Evolutionary conservation across 2,888 invertebrate species (phyloP), one percentile per base, ranked within the genome.

Genomic region (Clostera curtula): DNA sequence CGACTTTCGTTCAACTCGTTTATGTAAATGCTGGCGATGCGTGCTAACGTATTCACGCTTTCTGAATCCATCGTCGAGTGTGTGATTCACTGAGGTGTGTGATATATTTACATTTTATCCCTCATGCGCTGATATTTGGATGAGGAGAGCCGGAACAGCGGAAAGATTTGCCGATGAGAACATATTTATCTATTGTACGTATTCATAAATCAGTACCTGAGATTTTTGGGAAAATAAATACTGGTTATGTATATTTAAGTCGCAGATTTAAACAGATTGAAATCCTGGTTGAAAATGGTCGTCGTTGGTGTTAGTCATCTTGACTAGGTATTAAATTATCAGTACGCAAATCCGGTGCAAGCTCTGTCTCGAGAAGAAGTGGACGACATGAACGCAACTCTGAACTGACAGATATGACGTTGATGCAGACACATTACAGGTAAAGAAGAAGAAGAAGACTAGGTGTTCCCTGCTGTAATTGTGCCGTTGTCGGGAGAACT

Each of bases 371-470:
- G n/a, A n/a, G n/a, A n/a, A n/a, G n/a, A n/a, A n/a, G n/a, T n/a
- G n/a, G n/a, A n/a, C n/a, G n/a, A n/a, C n/a, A n/a, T n/a, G n/a
- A n/a, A n/a, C n/a, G n/a, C n/a, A n/a, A n/a, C n/a, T n/a, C n/a
- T n/a, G n/a, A n/a, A n/a, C n/a, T n/a, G n/a, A n/a, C n/a, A n/a
- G n/a, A n/a, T n/a, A n/a, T n/a, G n/a, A n/a, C n/a, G n/a, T n/a
- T n/a, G n/a, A n/a, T n/a, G n/a, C n/a, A n/a, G n/a, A n/a, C 65
- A 98, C 98, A 58, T 88, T 98, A 77, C 96, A 97, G 88, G 96
- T 96, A 48, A 95, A 93, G 87, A 94, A 93, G 90, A 93, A 93
- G 92, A 94, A 94, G 91, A 93, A 93, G 89, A 91, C 91, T 71
- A 91, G 90, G 87, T 95, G 95, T 89, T 88, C 88, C 86, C 87